Conservation (phyloP, 2,888 invertebrate genomes). For the Xestia c-nigrum region DNA sequence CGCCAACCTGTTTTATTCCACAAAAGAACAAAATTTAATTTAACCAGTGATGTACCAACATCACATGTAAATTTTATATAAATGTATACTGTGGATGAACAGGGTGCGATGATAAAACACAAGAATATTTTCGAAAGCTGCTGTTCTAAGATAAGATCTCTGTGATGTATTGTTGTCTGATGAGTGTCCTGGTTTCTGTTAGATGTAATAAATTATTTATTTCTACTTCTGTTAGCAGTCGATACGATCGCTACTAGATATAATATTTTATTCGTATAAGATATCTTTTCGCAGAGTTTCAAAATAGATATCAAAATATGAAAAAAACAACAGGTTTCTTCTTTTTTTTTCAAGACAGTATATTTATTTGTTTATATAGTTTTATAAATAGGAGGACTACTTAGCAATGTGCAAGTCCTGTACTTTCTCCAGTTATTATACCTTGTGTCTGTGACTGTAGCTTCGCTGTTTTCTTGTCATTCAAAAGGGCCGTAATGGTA, state of each 20-base stretch:
- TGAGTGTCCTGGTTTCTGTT: conserved; percentile 1
- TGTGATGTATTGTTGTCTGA: neutral
- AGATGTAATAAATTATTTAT: conserved; percentile 10
- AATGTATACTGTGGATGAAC: too few relatives aligned
- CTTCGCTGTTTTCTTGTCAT: too few relatives aligned
- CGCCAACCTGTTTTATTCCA: too few relatives aligned
- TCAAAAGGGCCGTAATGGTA: too few relatives aligned
- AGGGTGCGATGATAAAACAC: neutral
- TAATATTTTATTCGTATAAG: neutral
- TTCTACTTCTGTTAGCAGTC: neutral
- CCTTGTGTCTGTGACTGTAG: too few relatives aligned
- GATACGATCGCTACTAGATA: neutral
- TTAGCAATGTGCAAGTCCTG: too few relatives aligned
- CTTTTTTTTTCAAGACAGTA: neutral
- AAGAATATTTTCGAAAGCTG: neutral
- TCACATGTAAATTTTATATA: too few relatives aligned
- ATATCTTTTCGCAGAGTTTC: neutral
- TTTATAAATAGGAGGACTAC: too few relatives aligned
- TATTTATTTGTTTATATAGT: too few relatives aligned
- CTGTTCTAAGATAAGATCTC: conserved; percentile 28
- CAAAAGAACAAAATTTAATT: too few relatives aligned
- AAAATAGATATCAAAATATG: neutral
- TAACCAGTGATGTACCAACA: too few relatives aligned
- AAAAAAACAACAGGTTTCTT: neutral
- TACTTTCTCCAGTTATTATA: too few relatives aligned